Conservation (phyloP, 1,140 invertebrate genomes). For the Laodelphax striatellus region DNA sequence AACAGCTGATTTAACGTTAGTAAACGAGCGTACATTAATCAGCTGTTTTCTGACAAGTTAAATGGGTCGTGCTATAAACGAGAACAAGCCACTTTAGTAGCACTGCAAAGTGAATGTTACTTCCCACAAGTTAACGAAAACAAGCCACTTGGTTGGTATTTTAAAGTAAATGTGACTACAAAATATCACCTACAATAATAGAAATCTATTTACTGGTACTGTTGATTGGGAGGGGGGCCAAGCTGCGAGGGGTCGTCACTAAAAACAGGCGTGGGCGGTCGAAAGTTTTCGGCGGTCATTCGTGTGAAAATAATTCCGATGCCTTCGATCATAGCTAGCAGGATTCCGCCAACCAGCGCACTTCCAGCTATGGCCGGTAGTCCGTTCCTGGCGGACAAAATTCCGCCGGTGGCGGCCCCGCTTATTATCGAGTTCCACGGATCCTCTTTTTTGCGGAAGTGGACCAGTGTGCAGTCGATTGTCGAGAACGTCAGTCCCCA, state of each 20-base stretch:
- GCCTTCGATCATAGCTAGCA: conserved; percentile 93
- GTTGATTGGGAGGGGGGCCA: background rate
- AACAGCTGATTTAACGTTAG: too few species aligned
- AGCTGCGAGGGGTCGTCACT: background rate
- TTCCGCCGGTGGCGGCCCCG: conserved; percentile 88
- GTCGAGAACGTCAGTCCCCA: conserved; percentile 96
- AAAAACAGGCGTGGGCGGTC: background rate
- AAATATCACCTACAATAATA: background rate
- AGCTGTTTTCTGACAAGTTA: too few species aligned
- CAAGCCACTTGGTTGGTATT: too few species aligned
- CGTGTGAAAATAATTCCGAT: conserved; percentile 54
- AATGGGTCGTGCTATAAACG: too few species aligned
- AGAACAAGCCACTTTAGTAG: too few species aligned
- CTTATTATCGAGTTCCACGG: conserved; percentile 97
- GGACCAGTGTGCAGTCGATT: conserved; percentile 91
- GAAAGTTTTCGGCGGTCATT: background rate
- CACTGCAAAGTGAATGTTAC: too few species aligned
- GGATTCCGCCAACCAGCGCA: conserved; percentile 86
- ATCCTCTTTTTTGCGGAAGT: conserved; percentile 92
- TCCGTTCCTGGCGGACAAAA: conserved; percentile 90
- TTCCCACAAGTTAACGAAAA: too few species aligned
- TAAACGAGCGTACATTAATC: too few species aligned
- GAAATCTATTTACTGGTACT: background rate
- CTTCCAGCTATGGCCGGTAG: conserved; percentile 89
- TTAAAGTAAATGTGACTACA: background rate